Percentiles rank a stretch among this genome's conserved stretches.
These are phyloP conservation scores for Philaethria dido DNA, from an alignment of 2,888 invertebrate species.

Conservation along the genomic window DNA sequence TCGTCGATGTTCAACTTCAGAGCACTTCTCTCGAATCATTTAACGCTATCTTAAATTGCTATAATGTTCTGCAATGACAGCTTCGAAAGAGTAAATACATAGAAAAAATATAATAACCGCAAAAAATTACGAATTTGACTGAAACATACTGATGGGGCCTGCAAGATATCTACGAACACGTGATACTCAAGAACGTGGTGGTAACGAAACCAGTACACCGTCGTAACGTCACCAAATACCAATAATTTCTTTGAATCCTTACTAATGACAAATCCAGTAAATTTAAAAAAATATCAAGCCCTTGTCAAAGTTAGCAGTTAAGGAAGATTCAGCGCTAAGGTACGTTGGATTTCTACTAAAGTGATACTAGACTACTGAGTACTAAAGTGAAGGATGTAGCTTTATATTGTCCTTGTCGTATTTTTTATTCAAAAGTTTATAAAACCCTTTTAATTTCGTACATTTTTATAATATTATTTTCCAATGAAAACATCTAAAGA, in stretches of 20 bases:
- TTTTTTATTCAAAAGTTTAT: constrained; percentile 1
- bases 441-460: not conserved
- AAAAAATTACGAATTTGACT: no score
- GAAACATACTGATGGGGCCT: no score
- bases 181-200: no score
- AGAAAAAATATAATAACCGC: not conserved
- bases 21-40: constrained; percentile 39
- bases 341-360: not conserved
- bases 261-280: not conserved
- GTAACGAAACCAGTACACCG: no score
- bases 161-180: no score
- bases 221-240: no score
- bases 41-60: constrained; percentile 35
- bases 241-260: not conserved
- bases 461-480: not conserved
- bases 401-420: not conserved
- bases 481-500: not conserved
- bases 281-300: not conserved
- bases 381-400: no score
- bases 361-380: no score
- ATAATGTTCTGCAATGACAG: constrained; percentile 26
- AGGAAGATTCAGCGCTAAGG: not conserved
- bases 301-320: not conserved
- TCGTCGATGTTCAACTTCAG: constrained; percentile 37
- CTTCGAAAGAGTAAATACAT: constrained; percentile 17